A percentile compares a stretch with the other conserved stretches of the same genome.
Evolutionary conservation across 2,888 invertebrate species (phyloP).

Genomic region (Nasonia oneida): DNA sequence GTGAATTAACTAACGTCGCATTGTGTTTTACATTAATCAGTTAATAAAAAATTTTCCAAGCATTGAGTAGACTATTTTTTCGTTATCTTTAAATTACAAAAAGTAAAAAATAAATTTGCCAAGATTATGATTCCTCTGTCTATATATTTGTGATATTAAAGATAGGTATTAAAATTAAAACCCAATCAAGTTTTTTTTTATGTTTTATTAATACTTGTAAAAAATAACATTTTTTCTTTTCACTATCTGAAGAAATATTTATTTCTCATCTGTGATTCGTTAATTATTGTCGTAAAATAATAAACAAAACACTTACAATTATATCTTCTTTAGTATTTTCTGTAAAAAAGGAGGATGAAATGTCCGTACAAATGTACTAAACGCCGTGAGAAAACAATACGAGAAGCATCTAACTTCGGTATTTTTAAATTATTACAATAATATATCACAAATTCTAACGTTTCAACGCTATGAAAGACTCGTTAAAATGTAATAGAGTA

Average conservation of each 20-base stretch:
- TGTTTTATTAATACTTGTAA: constrained; percentile 58
- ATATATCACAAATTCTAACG: constrained; percentile 66
- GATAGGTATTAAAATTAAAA: constrained; percentile 17
- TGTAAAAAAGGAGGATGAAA: constrained; percentile 31
- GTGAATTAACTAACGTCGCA: too few relatives aligned
- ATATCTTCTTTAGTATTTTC: constrained; percentile 59
- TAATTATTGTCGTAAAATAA: constrained; percentile 45
- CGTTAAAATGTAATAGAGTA: constrained; percentile 43
- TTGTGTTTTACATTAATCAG: too few relatives aligned
- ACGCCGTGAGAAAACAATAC: constrained; percentile 32
- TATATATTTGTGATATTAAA: background rate
- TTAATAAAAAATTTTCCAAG: too few relatives aligned
- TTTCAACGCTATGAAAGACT: constrained; percentile 64
- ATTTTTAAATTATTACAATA: constrained; percentile 63
- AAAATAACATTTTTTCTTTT: constrained; percentile 51
- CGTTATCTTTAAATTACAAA: too few relatives aligned
- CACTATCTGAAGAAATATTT: constrained; percentile 30
- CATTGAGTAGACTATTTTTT: too few relatives aligned
- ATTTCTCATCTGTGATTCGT: constrained; percentile 30
- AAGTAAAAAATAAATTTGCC: background rate
- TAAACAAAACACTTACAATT: constrained; percentile 60
- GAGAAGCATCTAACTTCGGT: constrained; percentile 39
- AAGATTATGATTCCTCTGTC: too few relatives aligned
- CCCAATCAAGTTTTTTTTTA: background rate
- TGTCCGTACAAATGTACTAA: constrained; percentile 43